Conservation (phyloP, 1,140 invertebrate species). For the Drosophila pachea region DNA sequence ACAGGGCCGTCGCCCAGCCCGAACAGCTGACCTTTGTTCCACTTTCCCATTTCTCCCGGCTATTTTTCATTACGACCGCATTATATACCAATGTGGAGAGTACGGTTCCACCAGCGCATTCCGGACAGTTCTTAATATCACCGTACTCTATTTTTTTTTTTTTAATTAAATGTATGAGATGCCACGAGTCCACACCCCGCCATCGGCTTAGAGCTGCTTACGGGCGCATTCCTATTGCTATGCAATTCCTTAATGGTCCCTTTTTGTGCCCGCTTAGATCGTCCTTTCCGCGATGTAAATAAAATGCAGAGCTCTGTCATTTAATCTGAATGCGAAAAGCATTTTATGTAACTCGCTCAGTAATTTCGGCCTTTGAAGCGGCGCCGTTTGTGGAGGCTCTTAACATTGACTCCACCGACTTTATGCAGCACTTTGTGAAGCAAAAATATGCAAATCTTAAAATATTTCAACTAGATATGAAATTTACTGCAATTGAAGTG, state of each 20-base stretch:
- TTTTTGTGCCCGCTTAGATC: conserved; percentile 30
- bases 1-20: background rate
- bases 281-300: conserved; percentile 57
- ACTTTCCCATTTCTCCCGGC: background rate
- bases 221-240: conserved; percentile 59
- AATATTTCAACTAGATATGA: background rate
- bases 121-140: conserved; percentile 50
- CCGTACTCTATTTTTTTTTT: conserved; percentile 59
- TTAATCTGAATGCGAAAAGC: conserved; percentile 71
- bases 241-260: conserved; percentile 74
- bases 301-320: conserved; percentile 71
- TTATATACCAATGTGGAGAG: conserved; percentile 43
- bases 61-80: conserved; percentile 26
- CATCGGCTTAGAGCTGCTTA: background rate
- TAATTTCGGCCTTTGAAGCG: conserved; percentile 65
- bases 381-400: background rate
- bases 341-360: conserved; percentile 67
- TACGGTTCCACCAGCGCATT: conserved; percentile 4
- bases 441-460: background rate
- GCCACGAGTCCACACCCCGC: conserved; percentile 3
- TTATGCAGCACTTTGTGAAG: background rate
- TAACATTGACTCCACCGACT: background rate
- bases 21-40: too few relatives aligned
- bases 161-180: conserved; percentile 69
- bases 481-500: too few relatives aligned